Conservation (phyloP, 2,113 vertebrate genomes). For the Pedetes capensis region DNA sequence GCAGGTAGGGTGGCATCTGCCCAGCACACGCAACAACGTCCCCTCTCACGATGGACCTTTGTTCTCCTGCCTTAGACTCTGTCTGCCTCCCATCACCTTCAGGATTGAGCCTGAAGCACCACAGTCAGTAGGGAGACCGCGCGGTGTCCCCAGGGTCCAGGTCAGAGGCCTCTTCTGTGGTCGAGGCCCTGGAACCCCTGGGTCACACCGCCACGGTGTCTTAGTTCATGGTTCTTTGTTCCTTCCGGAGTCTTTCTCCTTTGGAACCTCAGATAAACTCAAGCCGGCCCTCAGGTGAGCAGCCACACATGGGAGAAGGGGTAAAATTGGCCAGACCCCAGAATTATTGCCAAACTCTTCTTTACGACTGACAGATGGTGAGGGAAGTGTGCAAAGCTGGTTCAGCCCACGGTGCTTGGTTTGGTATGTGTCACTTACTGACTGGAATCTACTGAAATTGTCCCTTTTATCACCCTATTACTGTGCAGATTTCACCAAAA, state of each 20-base stretch:
- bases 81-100: too few species aligned
- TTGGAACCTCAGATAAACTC: neutral
- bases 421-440: neutral
- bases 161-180: neutral
- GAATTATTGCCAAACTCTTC: neutral
- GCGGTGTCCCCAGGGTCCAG: neutral
- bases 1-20: neutral
- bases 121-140: neutral
- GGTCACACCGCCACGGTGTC: accelerated
- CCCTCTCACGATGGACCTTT: neutral
- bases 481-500: neutral
- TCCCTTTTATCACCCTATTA: neutral
- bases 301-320: neutral
- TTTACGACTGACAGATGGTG: neutral
- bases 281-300: neutral
- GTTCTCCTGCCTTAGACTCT: neutral
- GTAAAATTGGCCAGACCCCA: neutral
- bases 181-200: neutral
- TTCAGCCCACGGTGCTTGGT: neutral
- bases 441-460: neutral
- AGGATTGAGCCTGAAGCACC: neutral
- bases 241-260: neutral
- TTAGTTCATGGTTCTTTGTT: neutral
- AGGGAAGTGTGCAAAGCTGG: neutral
- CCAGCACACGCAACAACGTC: neutral